phyloP scores from a whole-genome alignment of 2,797 vertebrate genomes.

The Anabas testudineus region DNA sequence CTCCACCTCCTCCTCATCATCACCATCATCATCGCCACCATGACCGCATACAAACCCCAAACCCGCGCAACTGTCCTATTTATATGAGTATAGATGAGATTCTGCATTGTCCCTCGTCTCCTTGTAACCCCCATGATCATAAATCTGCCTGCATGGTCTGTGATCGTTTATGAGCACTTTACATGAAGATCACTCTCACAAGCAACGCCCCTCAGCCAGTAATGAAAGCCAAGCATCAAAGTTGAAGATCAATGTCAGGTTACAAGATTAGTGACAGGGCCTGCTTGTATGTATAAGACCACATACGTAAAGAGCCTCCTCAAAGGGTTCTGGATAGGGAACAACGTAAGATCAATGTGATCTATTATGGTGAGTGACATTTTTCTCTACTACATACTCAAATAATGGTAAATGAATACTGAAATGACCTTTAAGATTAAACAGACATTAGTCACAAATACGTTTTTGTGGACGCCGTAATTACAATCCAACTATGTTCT shows the following conservation, averaged over 20 bases:
- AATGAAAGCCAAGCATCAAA: constrained; percentile 74
- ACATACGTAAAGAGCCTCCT: constrained; percentile 32
- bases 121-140: constrained; percentile 70
- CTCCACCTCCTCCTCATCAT: constrained; percentile 32
- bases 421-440: constrained; percentile 14
- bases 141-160: constrained; percentile 75
- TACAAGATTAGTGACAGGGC: constrained; percentile 46
- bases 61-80: constrained; percentile 43
- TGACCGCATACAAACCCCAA: constrained; percentile 50
- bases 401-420: constrained; percentile 1
- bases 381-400: constrained; percentile 3
- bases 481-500: no score
- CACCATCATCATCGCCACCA: constrained; percentile 32
- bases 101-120: constrained; percentile 68
- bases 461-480: no score
- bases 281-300: constrained; percentile 47
- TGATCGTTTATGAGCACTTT: constrained; percentile 79
- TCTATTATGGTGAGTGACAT: constrained; percentile 3
- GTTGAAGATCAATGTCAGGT: constrained; percentile 74
- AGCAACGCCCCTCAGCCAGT: constrained; percentile 79
- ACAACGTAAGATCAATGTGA: constrained; percentile 50
- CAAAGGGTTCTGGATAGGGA: constrained; percentile 11
- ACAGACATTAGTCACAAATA: background rate
- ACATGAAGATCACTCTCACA: constrained; percentile 79
- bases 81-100: constrained; percentile 57